Base-by-base conservation (phyloP, 2,888 invertebrate genomes). In the Acholoe squamosa region DNA sequence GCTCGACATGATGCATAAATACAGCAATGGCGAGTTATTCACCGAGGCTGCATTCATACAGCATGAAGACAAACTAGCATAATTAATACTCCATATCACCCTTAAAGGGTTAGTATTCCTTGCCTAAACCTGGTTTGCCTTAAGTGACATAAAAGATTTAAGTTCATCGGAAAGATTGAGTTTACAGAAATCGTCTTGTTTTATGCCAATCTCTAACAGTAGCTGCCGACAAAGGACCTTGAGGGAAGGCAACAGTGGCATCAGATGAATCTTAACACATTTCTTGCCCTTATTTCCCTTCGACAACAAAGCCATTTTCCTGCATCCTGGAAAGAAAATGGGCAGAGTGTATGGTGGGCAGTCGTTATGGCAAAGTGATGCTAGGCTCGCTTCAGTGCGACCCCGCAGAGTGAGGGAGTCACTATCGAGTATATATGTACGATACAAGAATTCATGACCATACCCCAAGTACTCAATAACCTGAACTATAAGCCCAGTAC, bases 371-470 rank as follows among this genome's bases (percentile, higher is more conserved):
- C 80, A 80, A 0, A 43, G 33, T 3, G 1, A 19, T 22, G 80
- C 80, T 80, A 80, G 43, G 34, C 1, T 25, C 10, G 80, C 19
- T 0, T 14, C 43, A 34, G 43, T 80, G 22, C 33, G 80, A n/a
- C 33, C 1, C 12, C 43, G 43, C 19, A 80, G 16, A 34, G 19
- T 19, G 80, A 80, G 80, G 16, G 34, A 22, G 43, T 80, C 80
- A 19, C 34, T 43, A n/a, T 80, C 80, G n/a, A 80, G 80, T 16
- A 80, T n/a, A 34, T 80, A 80, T 10, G 80, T 80, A 0, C 80
- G 80, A n/a, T 80, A 80, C 43, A 80, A 34, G 22, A 80, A 80
- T 22, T 43, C 80, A 0, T 16, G 80, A 12, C 34, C 80, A 19
- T 43, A 34, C 7, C 80, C 80, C 14, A 80, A 34, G 80, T 80